A percentile compares a stretch with the other conserved stretches of the same genome.
phyloP scores from a whole-genome alignment of 2,888 invertebrate species.

The Ephialtes manifestator region DNA sequence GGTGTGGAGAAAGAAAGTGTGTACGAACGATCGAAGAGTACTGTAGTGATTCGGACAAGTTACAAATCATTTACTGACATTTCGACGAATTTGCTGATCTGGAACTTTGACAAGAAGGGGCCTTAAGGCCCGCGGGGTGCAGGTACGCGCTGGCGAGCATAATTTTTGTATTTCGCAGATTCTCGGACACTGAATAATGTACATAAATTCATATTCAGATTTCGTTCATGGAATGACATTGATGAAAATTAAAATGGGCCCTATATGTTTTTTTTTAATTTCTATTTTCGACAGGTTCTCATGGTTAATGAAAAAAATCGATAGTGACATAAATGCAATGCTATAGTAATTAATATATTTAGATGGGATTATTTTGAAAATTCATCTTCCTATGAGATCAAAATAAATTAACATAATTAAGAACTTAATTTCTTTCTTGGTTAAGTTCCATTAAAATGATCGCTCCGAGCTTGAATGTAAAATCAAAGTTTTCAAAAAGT shows the following conservation, averaged over 20 bases:
- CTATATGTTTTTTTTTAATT: background rate
- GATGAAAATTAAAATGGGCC: background rate
- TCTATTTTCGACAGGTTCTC: no score
- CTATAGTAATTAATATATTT: no score
- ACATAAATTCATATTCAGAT: background rate
- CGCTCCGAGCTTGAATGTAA: no score
- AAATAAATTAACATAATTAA: no score
- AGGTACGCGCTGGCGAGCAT: conserved; percentile 1
- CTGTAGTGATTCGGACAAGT: conserved; percentile 8
- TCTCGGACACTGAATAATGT: background rate
- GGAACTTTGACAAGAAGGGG: conserved; percentile 11
- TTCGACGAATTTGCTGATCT: background rate
- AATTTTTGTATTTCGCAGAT: background rate
- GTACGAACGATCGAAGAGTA: conserved; percentile 35
- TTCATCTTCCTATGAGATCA: no score
- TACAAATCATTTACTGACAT: background rate
- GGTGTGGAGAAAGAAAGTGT: conserved; percentile 60
- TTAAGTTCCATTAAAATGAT: no score
- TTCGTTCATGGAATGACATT: background rate
- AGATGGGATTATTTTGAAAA: no score
- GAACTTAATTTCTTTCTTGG: no score
- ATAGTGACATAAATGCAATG: no score
- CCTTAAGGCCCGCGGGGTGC: conserved; percentile 33
- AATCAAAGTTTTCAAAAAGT: no score
- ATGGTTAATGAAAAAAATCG: no score